Conservation (phyloP, 2,797 vertebrate genomes). For the Pteronotus mesoamericanus region DNA sequence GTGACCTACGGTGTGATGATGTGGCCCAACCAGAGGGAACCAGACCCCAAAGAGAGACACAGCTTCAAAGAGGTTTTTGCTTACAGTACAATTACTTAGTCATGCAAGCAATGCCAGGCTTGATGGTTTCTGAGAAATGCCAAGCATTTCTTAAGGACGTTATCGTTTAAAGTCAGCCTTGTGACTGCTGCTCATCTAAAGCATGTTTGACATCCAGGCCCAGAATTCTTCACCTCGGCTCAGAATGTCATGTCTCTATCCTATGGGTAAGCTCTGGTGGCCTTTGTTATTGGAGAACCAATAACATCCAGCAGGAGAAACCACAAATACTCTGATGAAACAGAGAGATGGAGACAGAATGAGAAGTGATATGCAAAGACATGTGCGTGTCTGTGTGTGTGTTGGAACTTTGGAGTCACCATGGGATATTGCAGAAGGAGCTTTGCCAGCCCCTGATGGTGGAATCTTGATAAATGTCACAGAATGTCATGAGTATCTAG, state of each 20-base stretch:
- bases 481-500: neutral
- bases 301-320: neutral
- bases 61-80: neutral
- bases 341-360: neutral
- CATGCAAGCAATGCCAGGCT: constrained; percentile 2
- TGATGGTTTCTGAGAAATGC: constrained; percentile 48
- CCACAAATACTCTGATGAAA: neutral
- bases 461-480: neutral
- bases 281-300: neutral
- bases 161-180: neutral
- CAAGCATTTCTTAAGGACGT: constrained; percentile 30
- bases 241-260: neutral
- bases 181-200: neutral
- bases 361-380: neutral
- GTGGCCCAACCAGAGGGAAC: neutral
- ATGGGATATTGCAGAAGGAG: neutral
- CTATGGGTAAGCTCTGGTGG: neutral
- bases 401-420: neutral
- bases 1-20: too few relatives aligned
- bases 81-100: constrained; percentile 10
- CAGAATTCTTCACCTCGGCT: neutral
- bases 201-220: constrained; percentile 1
- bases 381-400: neutral
- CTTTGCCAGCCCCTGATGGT: neutral
- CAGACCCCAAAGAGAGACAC: neutral